These are phyloP conservation scores for Drosophila melanogaster DNA, from an alignment of 1,140 invertebrate species.

Conservation along the genomic window DNA sequence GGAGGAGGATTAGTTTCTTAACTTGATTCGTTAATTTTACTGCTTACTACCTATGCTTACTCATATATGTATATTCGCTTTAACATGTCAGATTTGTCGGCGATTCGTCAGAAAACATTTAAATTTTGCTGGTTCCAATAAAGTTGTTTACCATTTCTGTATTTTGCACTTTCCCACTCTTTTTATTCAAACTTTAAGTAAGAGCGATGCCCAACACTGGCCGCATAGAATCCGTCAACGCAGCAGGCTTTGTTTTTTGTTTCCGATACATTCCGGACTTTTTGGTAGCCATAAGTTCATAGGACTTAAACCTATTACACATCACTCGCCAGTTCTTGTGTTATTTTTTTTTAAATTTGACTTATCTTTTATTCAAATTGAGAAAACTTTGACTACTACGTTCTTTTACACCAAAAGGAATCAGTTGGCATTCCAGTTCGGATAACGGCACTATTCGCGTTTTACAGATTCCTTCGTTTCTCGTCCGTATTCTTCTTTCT, in stretches of 20 bases:
- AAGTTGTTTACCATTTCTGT: constrained; percentile 3
- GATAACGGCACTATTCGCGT: constrained; percentile 20
- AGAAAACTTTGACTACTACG: not conserved
- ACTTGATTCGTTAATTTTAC: constrained; percentile 2
- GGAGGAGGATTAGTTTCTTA: constrained; percentile 39
- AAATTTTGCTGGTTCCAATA: not conserved
- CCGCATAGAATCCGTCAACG: not conserved
- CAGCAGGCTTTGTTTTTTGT: not conserved
- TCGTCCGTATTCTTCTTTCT: not conserved
- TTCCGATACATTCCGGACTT: not conserved
- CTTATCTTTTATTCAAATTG: constrained; percentile 4
- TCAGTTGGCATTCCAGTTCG: constrained; percentile 8
- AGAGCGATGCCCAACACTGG: not conserved
- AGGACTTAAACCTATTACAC: not conserved
- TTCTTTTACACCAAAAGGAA: not conserved
- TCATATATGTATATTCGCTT: not conserved
- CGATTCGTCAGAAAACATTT: not conserved
- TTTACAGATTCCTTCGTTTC: not conserved
- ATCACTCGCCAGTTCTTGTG: constrained; percentile 5
- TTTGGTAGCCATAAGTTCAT: not conserved
- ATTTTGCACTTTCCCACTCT: not conserved
- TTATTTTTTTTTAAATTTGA: constrained; percentile 11
- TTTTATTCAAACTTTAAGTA: no score
- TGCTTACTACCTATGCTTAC: not conserved
- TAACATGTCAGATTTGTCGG: not conserved